These are phyloP conservation scores for Seira sanloemensis DNA, from an alignment of 2,888 invertebrate species.

Conservation along the genomic window DNA sequence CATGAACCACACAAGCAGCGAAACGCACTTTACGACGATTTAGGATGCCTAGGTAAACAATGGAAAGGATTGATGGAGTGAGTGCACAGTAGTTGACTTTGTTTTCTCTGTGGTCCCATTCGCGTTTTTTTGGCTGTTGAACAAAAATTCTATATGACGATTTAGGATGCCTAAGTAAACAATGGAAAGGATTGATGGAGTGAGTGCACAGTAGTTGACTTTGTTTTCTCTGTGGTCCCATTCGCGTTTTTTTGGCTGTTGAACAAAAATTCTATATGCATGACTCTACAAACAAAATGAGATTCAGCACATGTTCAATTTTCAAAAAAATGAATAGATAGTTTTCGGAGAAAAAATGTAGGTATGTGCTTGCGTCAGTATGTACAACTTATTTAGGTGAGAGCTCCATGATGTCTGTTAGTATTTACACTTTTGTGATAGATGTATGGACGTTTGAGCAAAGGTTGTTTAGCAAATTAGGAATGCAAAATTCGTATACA, in stretches of 20 bases:
- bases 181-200: not conserved
- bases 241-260: not conserved
- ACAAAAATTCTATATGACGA: not conserved
- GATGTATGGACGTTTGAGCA: not conserved
- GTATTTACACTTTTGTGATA: not conserved
- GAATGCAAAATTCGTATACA: not conserved
- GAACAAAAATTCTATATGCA: not conserved
- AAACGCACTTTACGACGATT: conserved; percentile 3
- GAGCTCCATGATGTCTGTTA: not conserved
- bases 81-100: not conserved
- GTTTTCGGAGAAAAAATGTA: not conserved
- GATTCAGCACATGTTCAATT: not conserved
- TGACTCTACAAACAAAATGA: not conserved
- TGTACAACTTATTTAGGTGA: too few species aligned
- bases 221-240: conserved; percentile 4
- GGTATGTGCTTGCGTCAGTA: too few species aligned
- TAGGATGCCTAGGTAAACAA: not conserved
- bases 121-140: not conserved
- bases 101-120: conserved; percentile 4
- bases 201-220: not conserved
- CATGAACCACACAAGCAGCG: not conserved
- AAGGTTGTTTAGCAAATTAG: not conserved
- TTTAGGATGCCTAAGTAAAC: not conserved
- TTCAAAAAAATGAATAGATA: not conserved
- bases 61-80: not conserved